Evolutionary conservation across 1,140 invertebrate species (phyloP).

Genomic region (Triops longicaudatus): DNA sequence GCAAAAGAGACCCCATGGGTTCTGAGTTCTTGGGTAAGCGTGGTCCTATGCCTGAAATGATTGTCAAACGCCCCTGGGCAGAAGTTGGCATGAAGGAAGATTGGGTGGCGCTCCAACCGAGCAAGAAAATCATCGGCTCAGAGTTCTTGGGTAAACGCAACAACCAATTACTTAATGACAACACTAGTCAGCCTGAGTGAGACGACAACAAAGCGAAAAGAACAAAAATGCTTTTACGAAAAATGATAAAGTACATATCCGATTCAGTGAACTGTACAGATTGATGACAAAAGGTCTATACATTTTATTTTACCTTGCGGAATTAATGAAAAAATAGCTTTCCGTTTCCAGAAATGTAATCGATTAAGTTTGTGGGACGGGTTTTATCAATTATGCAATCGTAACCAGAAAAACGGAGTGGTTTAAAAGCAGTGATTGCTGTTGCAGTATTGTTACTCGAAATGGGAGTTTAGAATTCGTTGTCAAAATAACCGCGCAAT

Average conservation of each 20-base stretch:
- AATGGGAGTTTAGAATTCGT: too few species aligned
- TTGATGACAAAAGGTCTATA: not conserved
- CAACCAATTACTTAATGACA: not conserved
- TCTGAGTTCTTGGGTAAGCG: conserved; percentile 24
- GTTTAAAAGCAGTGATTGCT: too few species aligned
- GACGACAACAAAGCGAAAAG: not conserved
- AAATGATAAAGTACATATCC: not conserved
- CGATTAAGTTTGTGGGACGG: too few species aligned
- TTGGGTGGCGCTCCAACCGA: not conserved
- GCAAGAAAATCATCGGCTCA: not conserved
- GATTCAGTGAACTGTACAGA: not conserved
- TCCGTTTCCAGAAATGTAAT: too few species aligned
- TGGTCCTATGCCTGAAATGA: not conserved
- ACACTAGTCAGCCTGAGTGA: not conserved
- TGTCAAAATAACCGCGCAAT: too few species aligned
- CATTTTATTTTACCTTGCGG: not conserved
- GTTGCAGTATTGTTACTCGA: too few species aligned
- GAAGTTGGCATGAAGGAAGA: not conserved
- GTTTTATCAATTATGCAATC: too few species aligned
- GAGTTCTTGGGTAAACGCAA: not conserved
- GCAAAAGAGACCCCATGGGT: conserved; percentile 22
- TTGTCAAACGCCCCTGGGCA: not conserved
- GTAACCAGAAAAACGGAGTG: too few species aligned
- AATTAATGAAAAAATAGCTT: too few species aligned
- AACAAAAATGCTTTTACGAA: not conserved